phyloP scores from a whole-genome alignment of 1,140 invertebrate genomes.

The Choristoneura fumiferana region DNA sequence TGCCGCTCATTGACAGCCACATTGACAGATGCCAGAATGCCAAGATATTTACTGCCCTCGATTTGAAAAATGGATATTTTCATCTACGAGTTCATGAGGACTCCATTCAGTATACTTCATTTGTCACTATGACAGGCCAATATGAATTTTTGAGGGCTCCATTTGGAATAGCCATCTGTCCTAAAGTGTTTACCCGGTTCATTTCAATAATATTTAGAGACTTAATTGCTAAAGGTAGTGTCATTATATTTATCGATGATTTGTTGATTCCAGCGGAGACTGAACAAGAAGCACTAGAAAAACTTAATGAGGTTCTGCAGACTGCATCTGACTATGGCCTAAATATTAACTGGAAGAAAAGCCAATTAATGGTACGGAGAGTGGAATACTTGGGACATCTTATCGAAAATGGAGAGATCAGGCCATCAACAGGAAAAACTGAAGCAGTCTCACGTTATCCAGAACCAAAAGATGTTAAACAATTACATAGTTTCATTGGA shows the following conservation, averaged over 20 bases:
- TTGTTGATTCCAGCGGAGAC: slow-evolving; percentile 22
- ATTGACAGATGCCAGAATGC: slow-evolving; percentile 21
- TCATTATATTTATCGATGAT: slow-evolving; percentile 28
- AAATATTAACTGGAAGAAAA: slow-evolving; percentile 54
- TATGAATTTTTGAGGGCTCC: slow-evolving; percentile 28
- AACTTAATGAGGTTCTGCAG: slow-evolving; percentile 35
- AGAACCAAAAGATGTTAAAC: slow-evolving; percentile 25
- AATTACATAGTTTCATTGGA: slow-evolving; percentile 49
- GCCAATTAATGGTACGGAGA: slow-evolving; percentile 34
- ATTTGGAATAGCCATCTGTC: slow-evolving; percentile 25
- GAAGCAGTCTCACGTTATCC: slow-evolving; percentile 42
- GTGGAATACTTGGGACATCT: slow-evolving; percentile 29
- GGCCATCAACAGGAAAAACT: slow-evolving; percentile 25
- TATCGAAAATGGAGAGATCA: slow-evolving; percentile 21
- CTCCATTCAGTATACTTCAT: slow-evolving; percentile 29
- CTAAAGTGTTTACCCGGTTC: slow-evolving; percentile 26
- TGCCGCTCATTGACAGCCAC: slow-evolving; percentile 28
- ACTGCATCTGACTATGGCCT: slow-evolving; percentile 43
- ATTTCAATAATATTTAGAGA: slow-evolving; percentile 25
- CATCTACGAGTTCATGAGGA: slow-evolving; percentile 25
- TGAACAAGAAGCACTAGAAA: slow-evolving; percentile 26
- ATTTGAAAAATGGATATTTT: slow-evolving; percentile 32
- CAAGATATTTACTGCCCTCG: slow-evolving; percentile 24
- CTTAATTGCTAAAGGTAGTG: slow-evolving; percentile 20
- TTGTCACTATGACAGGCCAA: slow-evolving; percentile 26